A percentile compares a stretch with the other conserved stretches of the same genome.
phyloP scores from a whole-genome alignment of 2,113 vertebrate species.

The Rattus rattus region DNA sequence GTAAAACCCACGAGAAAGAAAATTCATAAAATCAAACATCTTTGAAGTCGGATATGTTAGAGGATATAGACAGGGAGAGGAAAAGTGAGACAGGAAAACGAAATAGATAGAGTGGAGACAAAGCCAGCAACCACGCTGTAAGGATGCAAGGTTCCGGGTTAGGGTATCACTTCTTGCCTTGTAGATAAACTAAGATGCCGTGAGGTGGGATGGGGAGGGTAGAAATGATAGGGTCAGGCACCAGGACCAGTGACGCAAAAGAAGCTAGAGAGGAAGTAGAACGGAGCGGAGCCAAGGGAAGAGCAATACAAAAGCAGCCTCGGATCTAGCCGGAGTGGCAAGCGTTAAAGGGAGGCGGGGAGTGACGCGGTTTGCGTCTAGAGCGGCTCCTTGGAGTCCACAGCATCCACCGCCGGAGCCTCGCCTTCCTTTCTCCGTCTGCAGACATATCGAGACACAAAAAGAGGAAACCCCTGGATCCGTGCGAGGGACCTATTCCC shows the following conservation, averaged over 20 bases:
- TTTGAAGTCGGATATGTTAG: neutral
- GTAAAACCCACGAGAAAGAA: constrained; percentile 3
- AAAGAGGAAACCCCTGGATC: constrained; percentile 65
- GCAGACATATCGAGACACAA: constrained; percentile 84
- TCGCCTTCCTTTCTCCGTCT: constrained; percentile 85
- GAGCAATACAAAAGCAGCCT: constrained; percentile 58
- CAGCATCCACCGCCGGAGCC: constrained; percentile 85
- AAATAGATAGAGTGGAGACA: neutral
- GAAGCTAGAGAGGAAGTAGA: neutral
- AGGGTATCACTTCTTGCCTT: neutral
- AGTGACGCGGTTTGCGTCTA: constrained; percentile 82
- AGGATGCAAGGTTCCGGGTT: neutral
- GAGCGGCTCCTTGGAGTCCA: constrained; percentile 83
- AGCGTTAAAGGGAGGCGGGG: constrained; percentile 80
- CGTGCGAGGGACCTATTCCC: constrained; percentile 52
- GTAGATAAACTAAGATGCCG: neutral
- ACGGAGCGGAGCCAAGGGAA: neutral
- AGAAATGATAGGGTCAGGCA: neutral
- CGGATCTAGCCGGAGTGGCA: constrained; percentile 64
- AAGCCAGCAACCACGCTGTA: neutral
- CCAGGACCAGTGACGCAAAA: neutral
- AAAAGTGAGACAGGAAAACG: neutral
- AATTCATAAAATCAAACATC: neutral
- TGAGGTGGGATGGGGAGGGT: neutral
- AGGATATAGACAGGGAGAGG: neutral